A percentile compares a stretch with the other conserved stretches of the same genome.
Evolutionary conservation across 2,797 vertebrate species (phyloP).

Genomic region (Xenentodon cancila): DNA sequence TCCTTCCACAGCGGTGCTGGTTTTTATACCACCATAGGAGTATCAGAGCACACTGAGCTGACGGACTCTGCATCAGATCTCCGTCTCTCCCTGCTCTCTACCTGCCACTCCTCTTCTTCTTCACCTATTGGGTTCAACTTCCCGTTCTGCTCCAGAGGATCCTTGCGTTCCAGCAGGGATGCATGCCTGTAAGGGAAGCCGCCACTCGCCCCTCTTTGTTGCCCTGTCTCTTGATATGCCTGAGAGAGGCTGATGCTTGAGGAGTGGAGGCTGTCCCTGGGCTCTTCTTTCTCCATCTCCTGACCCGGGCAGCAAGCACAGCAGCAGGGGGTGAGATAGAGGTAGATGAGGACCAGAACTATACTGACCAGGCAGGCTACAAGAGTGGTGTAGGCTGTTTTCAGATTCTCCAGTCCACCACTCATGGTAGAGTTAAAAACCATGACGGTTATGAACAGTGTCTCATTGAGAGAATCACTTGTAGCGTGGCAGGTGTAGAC

Average conservation of each 20-base stretch:
- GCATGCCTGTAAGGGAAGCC: conserved; percentile 79
- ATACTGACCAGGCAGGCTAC: conserved; percentile 92
- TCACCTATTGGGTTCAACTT: conserved; percentile 88
- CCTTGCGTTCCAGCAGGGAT: conserved; percentile 82
- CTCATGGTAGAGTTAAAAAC: conserved; percentile 89
- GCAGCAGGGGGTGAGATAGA: conserved; percentile 93
- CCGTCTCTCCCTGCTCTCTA: conserved; percentile 79
- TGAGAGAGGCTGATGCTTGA: conserved; percentile 90
- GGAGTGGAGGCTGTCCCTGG: conserved; percentile 89
- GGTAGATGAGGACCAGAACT: conserved; percentile 93
- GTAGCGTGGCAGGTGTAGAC: conserved; percentile 91
- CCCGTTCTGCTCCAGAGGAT: conserved; percentile 90
- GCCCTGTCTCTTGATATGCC: conserved; percentile 75
- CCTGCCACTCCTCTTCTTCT: conserved; percentile 73
- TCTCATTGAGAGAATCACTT: conserved; percentile 90
- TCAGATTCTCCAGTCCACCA: conserved; percentile 87
- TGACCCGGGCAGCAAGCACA: conserved; percentile 85
- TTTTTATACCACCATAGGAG: conserved; percentile 91
- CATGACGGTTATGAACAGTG: conserved; percentile 87
- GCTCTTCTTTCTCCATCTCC: conserved; percentile 77
- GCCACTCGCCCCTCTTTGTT: conserved; percentile 30
- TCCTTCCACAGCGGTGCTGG: not conserved
- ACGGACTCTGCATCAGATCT: conserved; percentile 90
- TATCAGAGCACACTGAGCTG: conserved; percentile 93
- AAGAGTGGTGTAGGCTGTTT: conserved; percentile 96